Conservation (phyloP, 2,797 vertebrate species). For the Acanthurus tractus region DNA sequence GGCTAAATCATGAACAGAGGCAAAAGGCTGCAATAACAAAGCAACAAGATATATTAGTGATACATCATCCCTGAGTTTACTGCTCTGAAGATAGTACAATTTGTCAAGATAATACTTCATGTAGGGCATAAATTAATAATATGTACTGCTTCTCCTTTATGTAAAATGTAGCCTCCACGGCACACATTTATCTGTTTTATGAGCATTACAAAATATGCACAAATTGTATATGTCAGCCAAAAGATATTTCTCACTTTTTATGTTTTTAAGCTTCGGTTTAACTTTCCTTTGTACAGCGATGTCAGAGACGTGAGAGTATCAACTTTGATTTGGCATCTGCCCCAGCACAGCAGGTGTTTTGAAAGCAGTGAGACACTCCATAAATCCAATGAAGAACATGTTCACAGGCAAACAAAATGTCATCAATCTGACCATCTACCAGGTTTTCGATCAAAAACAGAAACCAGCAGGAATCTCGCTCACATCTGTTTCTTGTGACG, state of each 20-base stretch:
- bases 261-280: constrained; percentile 37
- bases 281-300: constrained; percentile 13
- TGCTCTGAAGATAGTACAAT: constrained; percentile 30
- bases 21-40: constrained; percentile 33
- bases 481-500: constrained; percentile 87
- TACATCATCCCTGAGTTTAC: constrained; percentile 35
- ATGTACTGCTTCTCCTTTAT: constrained; percentile 17
- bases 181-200: constrained; percentile 52
- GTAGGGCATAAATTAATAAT: constrained; percentile 27
- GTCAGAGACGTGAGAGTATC: constrained; percentile 48
- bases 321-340: constrained; percentile 64
- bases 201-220: constrained; percentile 38
- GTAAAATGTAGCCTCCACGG: constrained; percentile 7
- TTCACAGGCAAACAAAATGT: constrained; percentile 86
- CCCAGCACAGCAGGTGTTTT: constrained; percentile 78
- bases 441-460: constrained; percentile 78
- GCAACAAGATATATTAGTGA: constrained; percentile 22
- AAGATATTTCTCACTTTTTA: constrained; percentile 40
- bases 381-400: constrained; percentile 82
- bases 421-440: constrained; percentile 78
- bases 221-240: constrained; percentile 42
- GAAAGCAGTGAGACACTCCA: constrained; percentile 74
- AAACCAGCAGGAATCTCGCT: constrained; percentile 76
- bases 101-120: constrained; percentile 38
- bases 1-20: constrained; percentile 35